Evolutionary conservation across 2,888 invertebrate species (phyloP), one percentile per base, ranked within the genome.

Genomic region (Campoletis raptor): DNA sequence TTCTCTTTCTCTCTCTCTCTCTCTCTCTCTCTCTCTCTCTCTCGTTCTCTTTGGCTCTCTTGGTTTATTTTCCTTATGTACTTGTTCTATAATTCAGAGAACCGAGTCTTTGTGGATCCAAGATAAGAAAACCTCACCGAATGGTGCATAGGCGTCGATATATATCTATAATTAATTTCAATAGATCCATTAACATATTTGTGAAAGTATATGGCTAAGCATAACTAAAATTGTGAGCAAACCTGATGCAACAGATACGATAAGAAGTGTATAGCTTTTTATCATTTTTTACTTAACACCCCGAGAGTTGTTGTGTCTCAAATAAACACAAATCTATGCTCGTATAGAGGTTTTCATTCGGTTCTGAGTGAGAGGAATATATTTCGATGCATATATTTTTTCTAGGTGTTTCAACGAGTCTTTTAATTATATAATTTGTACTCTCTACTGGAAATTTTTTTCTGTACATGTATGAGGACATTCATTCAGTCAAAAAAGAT

Each of bases 151-250:
- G 24, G 67, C 79, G 79, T 79, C 69, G 79, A 80, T 80, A 45
- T 21, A 37, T 37, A 70, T 80, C 40, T 80, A 80, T 69, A 69
- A 79, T 79, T 79, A 79, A 79, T 79, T 79, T 52, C 48, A 52
- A 78, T 67, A 78, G 77, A 15, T 67, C 66, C 48, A 67, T 78
- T 67, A 40, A 67, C 66, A 67, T 78, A 67, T 78, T 78, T 61
- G 74, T 76, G 74, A 76, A 76, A 76, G 74, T 76, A 76, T 61
- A n/a, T 48, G 37, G 52, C n/a, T n/a, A 15, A 42, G 61, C 9
- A 37, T 18, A 24, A 15, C 61, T 61, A 42, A 61, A 61, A 76
- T 61, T 18, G 42, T 24, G 61, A 76, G 61, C 30, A 21, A 61
- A 76, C 8, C 57, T 40, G 57, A 74, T 57, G 73, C 40, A 57